Base-by-base conservation (phyloP, 2,888 invertebrate genomes). In the Erebia aethiops region DNA sequence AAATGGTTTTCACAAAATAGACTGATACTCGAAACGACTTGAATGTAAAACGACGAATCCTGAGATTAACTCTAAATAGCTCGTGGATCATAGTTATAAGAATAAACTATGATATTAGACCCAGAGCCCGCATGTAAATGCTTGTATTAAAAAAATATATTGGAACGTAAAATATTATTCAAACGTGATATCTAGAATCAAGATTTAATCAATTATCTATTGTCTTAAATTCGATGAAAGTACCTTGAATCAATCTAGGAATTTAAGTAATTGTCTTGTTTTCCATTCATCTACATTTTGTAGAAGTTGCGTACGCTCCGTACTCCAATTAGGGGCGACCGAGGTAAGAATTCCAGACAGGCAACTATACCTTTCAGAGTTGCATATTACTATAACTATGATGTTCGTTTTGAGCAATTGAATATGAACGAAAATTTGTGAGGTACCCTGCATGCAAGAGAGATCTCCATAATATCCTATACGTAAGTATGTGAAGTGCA, bases 41-140 rank as follows among this genome's bases (percentile, higher is more conserved):
- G 9, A 56, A 46, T 57, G 18, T 66, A 21, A 35, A 66, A 56
- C 62, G 58, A 66, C 21, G 21, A 61, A 70, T 65, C 41, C 35
- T 60, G 41, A 61, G 46, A 65, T 61, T 21, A 62, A 46, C 63
- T 65, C 16, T 54, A 65, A 65, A 61, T 16, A 54, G 18, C 54
- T 18, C 54, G 18, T 16, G 54, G 16, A 16, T 54, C 10, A 54
- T 18, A 35, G 35, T 16, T 54, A 18, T 54, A 54, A 16, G 10
- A 54, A 54, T 54, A 16, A 26, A 26, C 13, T 35, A 46, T 61
- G 11, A 43, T 43, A 5, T 5, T 18, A 43, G 61, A 43, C 41
- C 18, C 11, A 61, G 61, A 43, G 61, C 18, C 16, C 16, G 43
- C 16, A 16, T 35, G 7, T 35, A 35, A 35, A 35, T 7, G 35